phyloP scores from a whole-genome alignment of 1,140 invertebrate species.

The Trichonephila clavata region DNA sequence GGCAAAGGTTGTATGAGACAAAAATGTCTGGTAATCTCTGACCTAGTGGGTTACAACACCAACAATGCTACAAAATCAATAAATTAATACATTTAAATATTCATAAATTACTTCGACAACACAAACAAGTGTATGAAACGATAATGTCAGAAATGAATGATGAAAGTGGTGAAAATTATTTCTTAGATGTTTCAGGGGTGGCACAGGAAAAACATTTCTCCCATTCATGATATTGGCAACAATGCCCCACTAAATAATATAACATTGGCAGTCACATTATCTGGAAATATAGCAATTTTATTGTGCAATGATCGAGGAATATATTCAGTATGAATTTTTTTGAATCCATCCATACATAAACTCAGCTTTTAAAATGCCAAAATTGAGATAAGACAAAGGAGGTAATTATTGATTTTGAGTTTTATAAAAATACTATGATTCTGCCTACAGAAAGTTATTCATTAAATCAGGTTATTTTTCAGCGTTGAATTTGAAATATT shows the following conservation, averaged over 20 bases:
- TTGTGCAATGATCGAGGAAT: neutral
- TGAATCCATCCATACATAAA: too few species aligned
- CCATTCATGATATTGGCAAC: constrained; percentile 77
- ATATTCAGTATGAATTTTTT: neutral
- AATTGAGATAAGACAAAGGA: too few species aligned
- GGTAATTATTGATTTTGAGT: too few species aligned
- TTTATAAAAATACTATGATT: too few species aligned
- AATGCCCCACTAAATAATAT: constrained; percentile 78
- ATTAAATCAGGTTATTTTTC: too few species aligned
- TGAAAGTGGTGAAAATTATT: constrained; percentile 63
- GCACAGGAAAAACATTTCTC: constrained; percentile 80
- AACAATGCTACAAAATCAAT: neutral
- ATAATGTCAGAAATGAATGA: constrained; percentile 1
- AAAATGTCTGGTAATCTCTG: too few species aligned
- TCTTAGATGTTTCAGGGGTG: constrained; percentile 77
- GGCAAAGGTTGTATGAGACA: too few species aligned
- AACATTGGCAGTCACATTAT: constrained; percentile 73
- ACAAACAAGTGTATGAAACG: neutral
- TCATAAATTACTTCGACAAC: neutral
- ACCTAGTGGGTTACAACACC: neutral
- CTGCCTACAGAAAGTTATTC: too few species aligned
- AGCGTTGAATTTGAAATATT: too few species aligned
- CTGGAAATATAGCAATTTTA: neutral
- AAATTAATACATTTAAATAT: neutral
- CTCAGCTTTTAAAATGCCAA: too few species aligned